Conservation (phyloP, 2,797 vertebrate genomes). For the Coreius guichenoti region DNA sequence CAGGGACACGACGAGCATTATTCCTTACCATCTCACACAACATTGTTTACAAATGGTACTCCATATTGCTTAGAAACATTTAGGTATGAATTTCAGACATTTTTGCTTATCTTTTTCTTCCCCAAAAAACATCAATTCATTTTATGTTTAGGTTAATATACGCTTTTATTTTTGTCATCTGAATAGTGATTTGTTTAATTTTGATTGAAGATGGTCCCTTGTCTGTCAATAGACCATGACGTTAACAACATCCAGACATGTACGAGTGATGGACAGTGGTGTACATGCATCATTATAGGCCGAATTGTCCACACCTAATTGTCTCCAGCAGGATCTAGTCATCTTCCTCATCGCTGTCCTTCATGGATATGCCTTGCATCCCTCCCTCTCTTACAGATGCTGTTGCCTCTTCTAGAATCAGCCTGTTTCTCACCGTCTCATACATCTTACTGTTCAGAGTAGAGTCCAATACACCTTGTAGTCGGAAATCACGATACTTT, state of each 20-base stretch:
- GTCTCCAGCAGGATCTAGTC: conserved; percentile 68
- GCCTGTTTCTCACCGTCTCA: conserved; percentile 94
- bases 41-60: conserved; percentile 81
- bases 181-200: conserved; percentile 66
- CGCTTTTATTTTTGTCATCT: conserved; percentile 67
- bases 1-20: conserved; percentile 80
- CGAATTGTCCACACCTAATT: conserved; percentile 6
- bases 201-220: conserved; percentile 39
- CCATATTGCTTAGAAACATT: conserved; percentile 90
- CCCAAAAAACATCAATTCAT: conserved; percentile 76
- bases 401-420: conserved; percentile 95
- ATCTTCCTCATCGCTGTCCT: conserved; percentile 96
- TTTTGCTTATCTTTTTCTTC: conserved; percentile 73
- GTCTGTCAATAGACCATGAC: conserved; percentile 57
- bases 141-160: conserved; percentile 38
- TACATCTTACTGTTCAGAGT: conserved; percentile 99
- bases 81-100: conserved; percentile 79
- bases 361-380: conserved; percentile 98
- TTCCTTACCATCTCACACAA: conserved; percentile 81
- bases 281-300: conserved; percentile 57
- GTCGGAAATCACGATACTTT: conserved; percentile 97
- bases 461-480: conserved; percentile 98
- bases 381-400: conserved; percentile 95
- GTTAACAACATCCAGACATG: conserved; percentile 45
- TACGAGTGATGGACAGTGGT: conserved; percentile 41